Conservation (phyloP, 2,888 invertebrate genomes). For the Stegophylla sp. region DNA sequence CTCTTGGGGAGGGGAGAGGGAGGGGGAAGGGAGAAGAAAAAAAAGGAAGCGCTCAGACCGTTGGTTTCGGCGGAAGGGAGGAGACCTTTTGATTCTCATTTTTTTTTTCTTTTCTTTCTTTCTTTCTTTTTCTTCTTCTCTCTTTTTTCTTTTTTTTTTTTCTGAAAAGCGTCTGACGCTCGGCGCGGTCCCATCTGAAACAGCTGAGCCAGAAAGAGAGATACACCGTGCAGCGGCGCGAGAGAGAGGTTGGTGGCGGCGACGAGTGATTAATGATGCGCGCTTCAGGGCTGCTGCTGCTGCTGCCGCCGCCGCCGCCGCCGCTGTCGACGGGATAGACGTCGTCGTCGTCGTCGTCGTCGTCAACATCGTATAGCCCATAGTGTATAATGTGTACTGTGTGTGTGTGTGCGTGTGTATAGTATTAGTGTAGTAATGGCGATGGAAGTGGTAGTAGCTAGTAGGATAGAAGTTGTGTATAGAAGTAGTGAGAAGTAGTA, state of each 20-base stretch:
- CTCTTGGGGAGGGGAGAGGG: neutral
- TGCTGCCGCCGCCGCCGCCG: neutral
- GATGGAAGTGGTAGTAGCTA: neutral
- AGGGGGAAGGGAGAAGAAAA: slow-evolving; percentile 2
- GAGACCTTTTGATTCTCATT: slow-evolving; percentile 55
- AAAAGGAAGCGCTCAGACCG: slow-evolving; percentile 60
- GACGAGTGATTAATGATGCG: slow-evolving; percentile 56
- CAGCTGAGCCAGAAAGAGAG: slow-evolving; percentile 58
- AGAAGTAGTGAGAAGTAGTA: neutral
- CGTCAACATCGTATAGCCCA: slow-evolving; percentile 14
- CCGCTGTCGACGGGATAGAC: slow-evolving; percentile 26
- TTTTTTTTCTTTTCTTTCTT: slow-evolving; percentile 30
- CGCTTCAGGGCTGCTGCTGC: slow-evolving; percentile 2
- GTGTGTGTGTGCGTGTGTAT: neutral
- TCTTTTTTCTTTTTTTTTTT: slow-evolving; percentile 11
- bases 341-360: slow-evolving; percentile 44
- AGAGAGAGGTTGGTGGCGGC: slow-evolving; percentile 24
- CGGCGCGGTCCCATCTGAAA: slow-evolving; percentile 55
- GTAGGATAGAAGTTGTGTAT: neutral
- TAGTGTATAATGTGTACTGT: neutral
- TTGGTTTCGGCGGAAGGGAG: slow-evolving; percentile 62
- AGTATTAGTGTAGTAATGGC: neutral
- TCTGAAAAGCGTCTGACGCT: slow-evolving; percentile 53
- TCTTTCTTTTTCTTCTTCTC: neutral
- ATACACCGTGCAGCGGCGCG: slow-evolving; percentile 20